Conservation (phyloP, 2,113 vertebrate genomes). For the Charina bottae region DNA sequence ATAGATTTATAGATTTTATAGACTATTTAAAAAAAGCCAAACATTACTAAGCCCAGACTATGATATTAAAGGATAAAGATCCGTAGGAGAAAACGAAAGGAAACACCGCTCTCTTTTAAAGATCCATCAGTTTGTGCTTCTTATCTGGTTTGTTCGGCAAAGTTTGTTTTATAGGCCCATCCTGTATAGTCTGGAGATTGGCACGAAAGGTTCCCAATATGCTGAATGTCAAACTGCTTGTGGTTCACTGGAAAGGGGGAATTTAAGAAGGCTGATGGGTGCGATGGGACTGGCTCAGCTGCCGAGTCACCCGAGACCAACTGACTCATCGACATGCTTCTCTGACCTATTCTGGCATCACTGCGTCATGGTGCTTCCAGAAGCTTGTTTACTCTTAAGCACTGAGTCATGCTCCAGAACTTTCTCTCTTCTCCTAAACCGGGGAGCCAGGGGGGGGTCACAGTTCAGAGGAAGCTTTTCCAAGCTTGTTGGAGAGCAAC, state of each 20-base stretch:
- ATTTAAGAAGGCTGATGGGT: background rate
- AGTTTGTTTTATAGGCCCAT: background rate
- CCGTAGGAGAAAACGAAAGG: too few relatives aligned
- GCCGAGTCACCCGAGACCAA: background rate
- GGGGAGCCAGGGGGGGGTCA: background rate
- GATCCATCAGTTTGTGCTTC: background rate
- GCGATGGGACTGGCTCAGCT: background rate
- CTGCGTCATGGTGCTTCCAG: background rate
- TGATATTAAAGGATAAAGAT: too few relatives aligned
- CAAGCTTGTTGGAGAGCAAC: background rate
- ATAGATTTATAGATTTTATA: too few relatives aligned
- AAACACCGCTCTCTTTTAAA: too few relatives aligned
- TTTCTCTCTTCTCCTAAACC: background rate
- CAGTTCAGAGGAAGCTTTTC: background rate
- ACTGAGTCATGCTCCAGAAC: background rate
- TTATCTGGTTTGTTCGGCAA: too few relatives aligned
- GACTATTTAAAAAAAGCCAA: fast-evolving
- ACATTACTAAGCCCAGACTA: too few relatives aligned
- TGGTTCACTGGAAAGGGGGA: background rate
- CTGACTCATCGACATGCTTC: background rate
- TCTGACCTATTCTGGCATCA: background rate
- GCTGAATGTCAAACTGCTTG: too few relatives aligned
- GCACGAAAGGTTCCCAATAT: background rate
- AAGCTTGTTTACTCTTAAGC: background rate
- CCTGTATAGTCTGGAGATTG: background rate